Percentiles rank a stretch among this genome's conserved stretches.
phyloP scores from a whole-genome alignment of 2,113 vertebrate genomes.

The Microcebus lehilahytsara region DNA sequence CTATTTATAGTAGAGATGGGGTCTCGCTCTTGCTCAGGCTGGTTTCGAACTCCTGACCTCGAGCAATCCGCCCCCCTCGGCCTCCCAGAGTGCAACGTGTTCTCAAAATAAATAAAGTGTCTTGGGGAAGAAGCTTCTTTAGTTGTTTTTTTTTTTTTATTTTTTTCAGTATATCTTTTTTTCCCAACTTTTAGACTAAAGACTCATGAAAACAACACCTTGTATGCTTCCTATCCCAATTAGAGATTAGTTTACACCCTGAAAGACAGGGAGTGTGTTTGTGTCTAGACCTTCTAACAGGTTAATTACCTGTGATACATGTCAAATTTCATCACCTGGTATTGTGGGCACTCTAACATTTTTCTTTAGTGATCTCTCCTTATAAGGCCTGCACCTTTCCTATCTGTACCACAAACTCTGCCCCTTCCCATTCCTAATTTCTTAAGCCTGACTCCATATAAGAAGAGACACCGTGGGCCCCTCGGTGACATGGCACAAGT shows the following conservation, averaged over 20 bases:
- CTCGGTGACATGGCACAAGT: not conserved
- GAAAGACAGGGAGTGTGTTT: not conserved
- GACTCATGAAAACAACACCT: not conserved
- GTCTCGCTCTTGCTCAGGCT: too few species aligned
- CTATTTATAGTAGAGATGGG: too few species aligned
- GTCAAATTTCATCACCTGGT: not conserved
- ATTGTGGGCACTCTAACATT: not conserved
- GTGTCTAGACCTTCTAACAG: not conserved
- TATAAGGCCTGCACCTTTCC: not conserved
- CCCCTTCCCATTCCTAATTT: not conserved
- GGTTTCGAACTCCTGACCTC: too few species aligned
- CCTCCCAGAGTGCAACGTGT: not conserved
- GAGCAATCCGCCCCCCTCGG: too few species aligned
- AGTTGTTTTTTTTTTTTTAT: not conserved
- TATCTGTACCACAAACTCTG: not conserved
- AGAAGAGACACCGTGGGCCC: not conserved
- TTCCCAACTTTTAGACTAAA: not conserved
- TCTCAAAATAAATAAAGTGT: not conserved
- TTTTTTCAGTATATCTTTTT: not conserved
- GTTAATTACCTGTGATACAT: not conserved
- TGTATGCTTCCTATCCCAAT: not conserved
- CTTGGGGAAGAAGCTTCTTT: not conserved
- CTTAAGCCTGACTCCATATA: not conserved
- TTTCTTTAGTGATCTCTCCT: not conserved
- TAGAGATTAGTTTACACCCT: too few species aligned